Evolutionary conservation across 2,888 invertebrate genomes (phyloP), one percentile per base, ranked within the genome.

Genomic region (Tanypteryx hageni): DNA sequence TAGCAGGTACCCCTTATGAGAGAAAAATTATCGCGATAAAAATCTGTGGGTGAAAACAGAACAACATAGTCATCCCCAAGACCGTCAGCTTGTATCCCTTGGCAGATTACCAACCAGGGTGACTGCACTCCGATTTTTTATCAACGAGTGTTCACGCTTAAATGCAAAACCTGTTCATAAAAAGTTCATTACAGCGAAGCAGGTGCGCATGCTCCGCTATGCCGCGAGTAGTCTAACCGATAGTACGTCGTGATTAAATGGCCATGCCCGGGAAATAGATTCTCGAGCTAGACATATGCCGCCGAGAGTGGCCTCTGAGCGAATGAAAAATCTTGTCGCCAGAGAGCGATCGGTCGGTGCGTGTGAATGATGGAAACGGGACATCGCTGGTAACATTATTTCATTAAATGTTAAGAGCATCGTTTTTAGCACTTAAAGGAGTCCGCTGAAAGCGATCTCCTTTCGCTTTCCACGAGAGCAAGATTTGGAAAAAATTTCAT

Each of bases 131-230:
- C 11, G 83, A 57, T 83, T 83, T 83, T 83, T 83, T 83, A 57
- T 57, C 44, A 44, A 44, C 44, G 44, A 44, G 57, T 56, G n/a
- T 44, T 3, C 11, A n/a, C 83, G 83, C 57, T 44, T 44, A 82
- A 44, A 82, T 82, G 31, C 82, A 82, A 44, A 83, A 83, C 83
- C 83, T 83, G 83, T 83, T 83, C 83, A 83, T 83, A 83, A 83
- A 83, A 83, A 44, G 44, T 83, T 83, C 83, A 83, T 56, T 83
- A 57, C 83, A 57, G 2, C 57, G 83, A n/a, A 83, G 83, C 83
- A 83, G 83, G 83, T 83, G 83, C 57, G 82, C 82, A 82, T 11
- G 11, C 22, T 4, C 82, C 10, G n/a, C 82, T 44, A 57, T 13
- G n/a, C 83, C 83, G 18, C 83, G 57, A 83, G 57, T 57, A 57